Conservation (phyloP, 1,140 invertebrate genomes). For the Papilio polyxenes region DNA sequence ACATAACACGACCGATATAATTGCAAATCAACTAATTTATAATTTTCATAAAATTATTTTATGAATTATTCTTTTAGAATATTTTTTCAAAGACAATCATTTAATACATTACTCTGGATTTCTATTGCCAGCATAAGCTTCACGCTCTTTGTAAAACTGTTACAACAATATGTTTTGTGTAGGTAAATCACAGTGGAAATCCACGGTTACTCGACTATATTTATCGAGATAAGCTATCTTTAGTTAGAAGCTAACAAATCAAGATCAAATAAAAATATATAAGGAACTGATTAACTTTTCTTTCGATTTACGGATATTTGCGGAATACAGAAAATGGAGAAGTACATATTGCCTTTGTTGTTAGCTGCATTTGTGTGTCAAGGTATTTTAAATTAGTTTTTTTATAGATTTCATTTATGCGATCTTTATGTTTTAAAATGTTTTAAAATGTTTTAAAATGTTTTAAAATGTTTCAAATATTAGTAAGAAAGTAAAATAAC, state of each 20-base stretch:
- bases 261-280: conserved; percentile 21
- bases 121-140: not conserved
- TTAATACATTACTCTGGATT: too few species aligned
- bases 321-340: not conserved
- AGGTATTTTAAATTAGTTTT: conserved; percentile 15
- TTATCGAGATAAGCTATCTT: not conserved
- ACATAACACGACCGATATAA: too few species aligned
- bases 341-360: conserved; percentile 5
- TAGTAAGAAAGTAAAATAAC: too few species aligned
- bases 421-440: not conserved
- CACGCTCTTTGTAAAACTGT: not conserved
- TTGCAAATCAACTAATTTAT: too few species aligned
- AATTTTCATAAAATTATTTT: too few species aligned
- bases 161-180: not conserved
- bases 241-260: not conserved
- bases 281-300: not conserved
- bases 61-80: too few species aligned
- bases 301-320: not conserved
- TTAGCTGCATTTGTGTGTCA: conserved; percentile 20
- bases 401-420: not conserved
- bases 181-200: not conserved
- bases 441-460: not conserved
- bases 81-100: too few species aligned
- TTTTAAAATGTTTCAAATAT: too few species aligned
- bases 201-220: not conserved